phyloP scores from a whole-genome alignment of 2,113 vertebrate species.

The Neolamprologus modestus region DNA sequence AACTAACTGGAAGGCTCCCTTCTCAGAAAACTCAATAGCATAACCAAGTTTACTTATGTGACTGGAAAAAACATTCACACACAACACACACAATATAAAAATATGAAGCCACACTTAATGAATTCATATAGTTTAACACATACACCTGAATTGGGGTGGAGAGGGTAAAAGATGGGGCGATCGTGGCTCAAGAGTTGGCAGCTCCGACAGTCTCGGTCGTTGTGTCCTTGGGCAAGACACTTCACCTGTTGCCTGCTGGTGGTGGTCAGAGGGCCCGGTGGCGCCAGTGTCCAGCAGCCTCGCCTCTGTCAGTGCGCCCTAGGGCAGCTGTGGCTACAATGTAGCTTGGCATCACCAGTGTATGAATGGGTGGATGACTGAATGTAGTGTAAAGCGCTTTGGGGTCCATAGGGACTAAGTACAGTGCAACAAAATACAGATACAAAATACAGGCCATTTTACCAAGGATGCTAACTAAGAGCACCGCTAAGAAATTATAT shows the following conservation, averaged over 20 bases:
- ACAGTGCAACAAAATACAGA: not conserved
- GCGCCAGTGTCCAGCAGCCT: not conserved
- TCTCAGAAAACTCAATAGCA: not conserved
- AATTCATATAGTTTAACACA: not conserved
- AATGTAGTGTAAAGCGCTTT: not conserved
- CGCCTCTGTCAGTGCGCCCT: too few species aligned
- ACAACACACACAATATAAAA: not conserved
- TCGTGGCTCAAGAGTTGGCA: not conserved
- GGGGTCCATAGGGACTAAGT: not conserved
- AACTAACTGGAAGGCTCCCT: not conserved
- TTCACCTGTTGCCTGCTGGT: not conserved
- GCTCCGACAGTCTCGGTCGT: not conserved
- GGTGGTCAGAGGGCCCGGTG: not conserved
- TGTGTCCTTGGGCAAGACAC: not conserved
- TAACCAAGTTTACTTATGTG: not conserved
- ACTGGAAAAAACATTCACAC: not conserved
- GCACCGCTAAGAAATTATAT: not conserved
- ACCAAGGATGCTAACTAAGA: not conserved
- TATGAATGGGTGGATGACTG: not conserved
- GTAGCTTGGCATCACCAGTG: not conserved
- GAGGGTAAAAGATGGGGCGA: not conserved
- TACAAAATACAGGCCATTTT: not conserved
- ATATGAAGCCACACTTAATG: not conserved
- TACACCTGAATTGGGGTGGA: rapidly evolving
- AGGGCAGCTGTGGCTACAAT: not conserved